Base-by-base conservation (phyloP, 2,888 invertebrate species). In the Diploptera punctata region DNA sequence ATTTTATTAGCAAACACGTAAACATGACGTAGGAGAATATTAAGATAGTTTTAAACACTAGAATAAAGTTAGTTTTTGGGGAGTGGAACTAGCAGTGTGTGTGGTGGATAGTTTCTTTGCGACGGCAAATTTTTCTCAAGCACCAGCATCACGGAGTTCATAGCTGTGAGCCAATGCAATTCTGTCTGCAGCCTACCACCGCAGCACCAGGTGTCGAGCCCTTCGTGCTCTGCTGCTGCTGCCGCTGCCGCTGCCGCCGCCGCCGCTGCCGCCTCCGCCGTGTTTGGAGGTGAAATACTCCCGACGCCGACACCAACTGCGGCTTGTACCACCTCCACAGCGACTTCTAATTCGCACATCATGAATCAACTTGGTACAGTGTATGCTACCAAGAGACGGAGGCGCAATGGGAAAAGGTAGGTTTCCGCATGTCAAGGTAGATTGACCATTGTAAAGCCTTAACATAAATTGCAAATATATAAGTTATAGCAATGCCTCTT, bases 341-440 rank as follows among this genome's bases (percentile, higher is more conserved):
- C 67, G 21, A 68, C 70, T 72, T 29, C 70, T 54, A 72, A 65
- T 70, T 47, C 69, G 44, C 71, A 71, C 71, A 68, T 70, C 72
- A 92, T 93, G 91, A 95, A 94, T 86, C 96, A 96, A 83, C 90
- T 97, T 81, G 95, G 96, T 78, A 98, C 97, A 80, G 98, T 98
- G 81, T 98, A 98, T 85, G 98, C 98, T 80, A 98, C 98, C 80
- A 98, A 98, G 86, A 87, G 98, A 82, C 89, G 98, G 81, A 88
- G 98, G 80, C 89, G 98, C 82, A 98, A 97, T 86, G 97, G 97
- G 77, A 98, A 98, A 87, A 97, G 97, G 98, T 97, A 84, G 85
- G 90, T 80, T n/a, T n/a, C n/a, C n/a, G n/a, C n/a, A n/a, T n/a
- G n/a, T n/a, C 52, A 49, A 49, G 18, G 19, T n/a, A n/a, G n/a